Conservation (phyloP, 64 coral and sea anemone species). For the Hydrozoanthus tunicans region DNA sequence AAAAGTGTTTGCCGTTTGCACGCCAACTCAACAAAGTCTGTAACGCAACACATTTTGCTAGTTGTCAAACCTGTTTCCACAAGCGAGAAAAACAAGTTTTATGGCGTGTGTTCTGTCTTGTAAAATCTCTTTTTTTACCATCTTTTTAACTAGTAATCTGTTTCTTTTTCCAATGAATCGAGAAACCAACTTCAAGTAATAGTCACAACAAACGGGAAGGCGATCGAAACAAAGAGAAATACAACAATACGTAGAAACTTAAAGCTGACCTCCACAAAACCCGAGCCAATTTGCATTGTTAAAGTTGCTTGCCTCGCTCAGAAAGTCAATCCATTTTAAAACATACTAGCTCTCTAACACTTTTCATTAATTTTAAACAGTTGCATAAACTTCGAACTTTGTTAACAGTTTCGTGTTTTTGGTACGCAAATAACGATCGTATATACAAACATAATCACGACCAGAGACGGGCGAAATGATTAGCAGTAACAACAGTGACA, state of each 20-base stretch:
- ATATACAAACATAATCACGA: not conserved
- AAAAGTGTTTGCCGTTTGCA: too few species aligned
- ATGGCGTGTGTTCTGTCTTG: not conserved
- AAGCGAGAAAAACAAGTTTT: conserved; percentile 26
- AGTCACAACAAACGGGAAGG: not conserved
- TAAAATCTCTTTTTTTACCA: not conserved
- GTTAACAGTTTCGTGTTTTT: not conserved
- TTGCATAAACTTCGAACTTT: not conserved
- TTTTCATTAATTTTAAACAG: not conserved
- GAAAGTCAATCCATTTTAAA: not conserved
- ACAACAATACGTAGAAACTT: not conserved
- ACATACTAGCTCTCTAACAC: not conserved
- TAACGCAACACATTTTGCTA: not conserved
- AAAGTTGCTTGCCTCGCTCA: not conserved
- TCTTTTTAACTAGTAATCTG: not conserved
- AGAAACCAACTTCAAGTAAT: not conserved
- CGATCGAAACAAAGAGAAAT: not conserved
- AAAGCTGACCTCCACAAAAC: not conserved
- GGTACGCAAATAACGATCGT: not conserved
- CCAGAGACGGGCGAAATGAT: not conserved
- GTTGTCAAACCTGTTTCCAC: conserved; percentile 15
- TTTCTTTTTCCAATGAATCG: not conserved
- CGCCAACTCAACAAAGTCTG: not conserved
- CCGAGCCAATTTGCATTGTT: not conserved
- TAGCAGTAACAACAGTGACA: not conserved